Percentiles rank a stretch among this genome's conserved stretches.
Evolutionary conservation across 2,113 vertebrate genomes (phyloP).

Genomic region (Aspidoscelis tigris): DNA sequence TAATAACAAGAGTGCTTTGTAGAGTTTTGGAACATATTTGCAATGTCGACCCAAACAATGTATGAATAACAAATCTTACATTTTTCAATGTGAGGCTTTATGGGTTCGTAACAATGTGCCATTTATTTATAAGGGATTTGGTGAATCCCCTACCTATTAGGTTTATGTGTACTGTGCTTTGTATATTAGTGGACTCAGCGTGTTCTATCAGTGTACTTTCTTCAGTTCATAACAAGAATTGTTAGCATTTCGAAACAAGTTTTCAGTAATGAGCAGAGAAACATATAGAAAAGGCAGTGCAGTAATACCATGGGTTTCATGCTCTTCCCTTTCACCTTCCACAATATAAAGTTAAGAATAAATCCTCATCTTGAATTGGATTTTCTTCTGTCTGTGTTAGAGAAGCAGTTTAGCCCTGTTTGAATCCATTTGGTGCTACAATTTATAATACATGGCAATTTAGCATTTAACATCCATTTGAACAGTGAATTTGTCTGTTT

Average conservation of each 20-base stretch:
- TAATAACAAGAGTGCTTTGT: neutral
- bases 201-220: neutral
- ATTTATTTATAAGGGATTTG: neutral
- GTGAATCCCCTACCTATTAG: no score
- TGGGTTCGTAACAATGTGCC: no score
- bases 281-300: slow-evolving; percentile 23
- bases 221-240: neutral
- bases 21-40: neutral
- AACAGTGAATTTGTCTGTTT: neutral
- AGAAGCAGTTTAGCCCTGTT: no score
- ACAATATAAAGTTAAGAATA: neutral
- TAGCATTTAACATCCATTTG: neutral
- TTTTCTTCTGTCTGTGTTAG: neutral
- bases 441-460: neutral
- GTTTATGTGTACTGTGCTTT: no score
- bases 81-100: neutral
- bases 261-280: neutral
- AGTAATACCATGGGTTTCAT: neutral
- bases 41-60: neutral
- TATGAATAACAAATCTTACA: neutral
- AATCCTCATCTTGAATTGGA: neutral
- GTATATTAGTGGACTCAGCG: neutral
- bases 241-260: neutral
- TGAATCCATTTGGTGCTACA: neutral
- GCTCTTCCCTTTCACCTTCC: neutral